Percentiles rank a stretch among this genome's conserved stretches.
Conservation (phyloP, 2,888 invertebrate species). For the Elysia crispata region DNA sequence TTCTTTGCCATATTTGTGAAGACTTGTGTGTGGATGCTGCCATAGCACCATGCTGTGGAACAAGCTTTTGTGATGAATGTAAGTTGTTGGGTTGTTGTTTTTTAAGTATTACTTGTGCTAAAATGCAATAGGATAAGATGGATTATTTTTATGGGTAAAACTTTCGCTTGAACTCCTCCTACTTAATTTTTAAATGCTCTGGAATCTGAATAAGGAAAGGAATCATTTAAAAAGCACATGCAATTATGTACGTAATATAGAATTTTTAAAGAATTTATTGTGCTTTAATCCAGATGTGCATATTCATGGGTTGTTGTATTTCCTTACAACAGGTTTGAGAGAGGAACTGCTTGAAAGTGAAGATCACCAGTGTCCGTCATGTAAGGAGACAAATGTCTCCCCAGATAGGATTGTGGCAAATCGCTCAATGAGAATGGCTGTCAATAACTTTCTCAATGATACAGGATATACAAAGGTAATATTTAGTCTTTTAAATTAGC, state of each 20-base stretch:
- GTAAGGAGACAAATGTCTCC: slow-evolving; percentile 93
- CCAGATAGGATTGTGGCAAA: slow-evolving; percentile 96
- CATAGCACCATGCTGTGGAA: slow-evolving; percentile 98
- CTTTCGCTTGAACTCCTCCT: too few relatives aligned
- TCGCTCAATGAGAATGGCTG: slow-evolving; percentile 90
- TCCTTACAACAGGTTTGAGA: slow-evolving; percentile 85
- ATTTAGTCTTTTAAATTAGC: too few relatives aligned
- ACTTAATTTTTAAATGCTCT: too few relatives aligned
- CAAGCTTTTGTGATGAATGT: slow-evolving; percentile 99
- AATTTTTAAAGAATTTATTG: too few relatives aligned
- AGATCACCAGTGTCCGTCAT: slow-evolving; percentile 96
- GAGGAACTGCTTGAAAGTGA: slow-evolving; percentile 93
- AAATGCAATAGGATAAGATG: too few relatives aligned
- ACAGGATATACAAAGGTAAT: slow-evolving; percentile 86
- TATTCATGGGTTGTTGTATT: neutral
- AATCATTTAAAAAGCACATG: too few relatives aligned
- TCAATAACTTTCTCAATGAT: slow-evolving; percentile 92
- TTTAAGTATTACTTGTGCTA: too few relatives aligned
- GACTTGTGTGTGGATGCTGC: slow-evolving; percentile 96
- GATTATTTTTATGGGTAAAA: too few relatives aligned
- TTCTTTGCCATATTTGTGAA: slow-evolving; percentile 93
- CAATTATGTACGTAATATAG: too few relatives aligned
- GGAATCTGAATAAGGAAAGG: too few relatives aligned
- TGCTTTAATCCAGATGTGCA: too few relatives aligned
- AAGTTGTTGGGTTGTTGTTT: too few relatives aligned